Base-by-base conservation (phyloP, 2,888 invertebrate genomes). In the Synergus laeviventris region DNA sequence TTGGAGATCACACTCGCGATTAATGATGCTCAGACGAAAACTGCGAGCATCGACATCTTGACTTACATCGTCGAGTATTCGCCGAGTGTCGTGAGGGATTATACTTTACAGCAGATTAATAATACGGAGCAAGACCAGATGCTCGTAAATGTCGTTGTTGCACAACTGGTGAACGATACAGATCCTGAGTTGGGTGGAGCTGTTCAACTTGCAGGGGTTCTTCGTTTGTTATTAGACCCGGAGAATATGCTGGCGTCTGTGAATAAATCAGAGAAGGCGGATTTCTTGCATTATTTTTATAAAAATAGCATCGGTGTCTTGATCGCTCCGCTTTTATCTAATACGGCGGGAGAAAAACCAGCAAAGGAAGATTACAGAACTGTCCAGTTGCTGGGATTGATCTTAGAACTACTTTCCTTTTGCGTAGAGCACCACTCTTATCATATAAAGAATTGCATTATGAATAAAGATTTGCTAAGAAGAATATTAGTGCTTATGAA, bases 341-440 rank as follows among this genome's bases (percentile, higher is more conserved):
- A 98, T 91, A 99, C 99, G 45, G 94, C 94, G 18, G 96, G 96
- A 80, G 97, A 97, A 87, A 95, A 95, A 87, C 97, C 97, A 7
- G 94, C 95, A 81, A 96, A 95, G 90, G 99, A 99, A 92, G 99
- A 99, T 91, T 98, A 98, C 91, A 96, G 97, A 92, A 98, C 98
- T 76, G 99, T 99, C 84, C 99, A 99, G 92, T 93, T 99, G 82
- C 92, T 99, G 83, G 97, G 98, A 76, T 93, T 99, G 84, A 98
- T 99, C 81, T 92, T 99, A 86, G 99, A 99, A 91, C 93, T 99
- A 85, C 92, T 99, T 83, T 96, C 98, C 59, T 99, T 99, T 92
- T 99, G 99, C 92, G 98, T 99, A 73, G 99, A 99, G 91, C 99
- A 99, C 93, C 99, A 99, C 92, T 97, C 97, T 78, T 98, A 98